Conservation (phyloP, 2,797 vertebrate genomes). For the Gallirallus australis region DNA sequence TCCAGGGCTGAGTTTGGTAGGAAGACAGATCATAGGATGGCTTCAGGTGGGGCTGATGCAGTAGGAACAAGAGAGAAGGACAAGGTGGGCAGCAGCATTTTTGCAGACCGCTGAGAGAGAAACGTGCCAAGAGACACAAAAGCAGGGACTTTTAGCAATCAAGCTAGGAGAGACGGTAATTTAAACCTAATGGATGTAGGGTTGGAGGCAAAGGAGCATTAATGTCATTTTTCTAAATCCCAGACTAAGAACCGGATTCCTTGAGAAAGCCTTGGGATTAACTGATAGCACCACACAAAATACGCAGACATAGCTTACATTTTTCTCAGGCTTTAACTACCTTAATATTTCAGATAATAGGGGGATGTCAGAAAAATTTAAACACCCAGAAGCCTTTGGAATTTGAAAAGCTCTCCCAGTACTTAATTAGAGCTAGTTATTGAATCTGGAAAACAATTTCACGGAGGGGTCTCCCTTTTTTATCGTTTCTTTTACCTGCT, state of each 20-base stretch:
- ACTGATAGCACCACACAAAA: slow-evolving; percentile 50
- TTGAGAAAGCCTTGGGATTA: slow-evolving; percentile 61
- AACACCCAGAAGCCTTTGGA: slow-evolving; percentile 34
- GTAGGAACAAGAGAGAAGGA: background rate
- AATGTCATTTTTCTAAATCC: slow-evolving; percentile 55
- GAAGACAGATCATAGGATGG: background rate
- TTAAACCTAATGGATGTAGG: background rate
- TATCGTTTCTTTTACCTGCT: background rate
- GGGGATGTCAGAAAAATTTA: slow-evolving; percentile 45
- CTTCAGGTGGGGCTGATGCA: background rate
- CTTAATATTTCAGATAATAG: slow-evolving; percentile 57
- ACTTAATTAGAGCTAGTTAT: slow-evolving; percentile 25
- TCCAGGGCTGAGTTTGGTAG: background rate
- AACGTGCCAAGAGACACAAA: background rate
- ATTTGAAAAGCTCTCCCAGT: slow-evolving; percentile 36
- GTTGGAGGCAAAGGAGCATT: slow-evolving; percentile 18
- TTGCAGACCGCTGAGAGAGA: background rate
- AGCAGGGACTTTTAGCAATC: background rate
- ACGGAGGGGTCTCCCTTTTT: background rate
- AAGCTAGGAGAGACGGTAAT: background rate
- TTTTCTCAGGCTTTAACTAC: slow-evolving; percentile 69
- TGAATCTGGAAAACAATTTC: background rate
- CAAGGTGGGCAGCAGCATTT: background rate
- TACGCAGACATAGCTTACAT: slow-evolving; percentile 59
- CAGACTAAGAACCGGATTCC: slow-evolving; percentile 38